Evolutionary conservation across 2,113 vertebrate genomes (phyloP).

Genomic region (Paramormyrops kingsleyae): DNA sequence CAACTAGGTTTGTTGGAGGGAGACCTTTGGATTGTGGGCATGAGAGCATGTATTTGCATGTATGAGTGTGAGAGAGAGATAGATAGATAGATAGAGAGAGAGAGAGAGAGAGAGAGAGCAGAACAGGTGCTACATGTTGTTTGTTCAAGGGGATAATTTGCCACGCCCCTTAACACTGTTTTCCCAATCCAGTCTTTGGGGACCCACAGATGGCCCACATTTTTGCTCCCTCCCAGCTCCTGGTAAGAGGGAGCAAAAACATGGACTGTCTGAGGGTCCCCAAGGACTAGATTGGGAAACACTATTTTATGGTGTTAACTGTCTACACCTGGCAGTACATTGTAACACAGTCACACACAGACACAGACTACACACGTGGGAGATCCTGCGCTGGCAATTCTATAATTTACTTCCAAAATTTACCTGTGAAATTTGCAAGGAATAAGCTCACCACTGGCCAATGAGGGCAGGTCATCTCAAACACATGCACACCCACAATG

Average conservation of each 20-base stretch:
- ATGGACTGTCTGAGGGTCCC: not conserved
- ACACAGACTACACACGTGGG: not conserved
- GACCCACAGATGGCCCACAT: not conserved
- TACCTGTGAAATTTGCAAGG: not conserved
- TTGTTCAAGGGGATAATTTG: conserved; percentile 46
- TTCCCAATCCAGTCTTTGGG: conserved; percentile 10
- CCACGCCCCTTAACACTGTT: conserved; percentile 22
- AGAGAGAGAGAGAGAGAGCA: not conserved
- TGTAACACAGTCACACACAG: not conserved
- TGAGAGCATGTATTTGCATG: not conserved
- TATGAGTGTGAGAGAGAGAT: not conserved
- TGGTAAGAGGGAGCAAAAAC: not conserved
- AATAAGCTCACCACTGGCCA: not conserved
- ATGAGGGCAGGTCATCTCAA: not conserved
- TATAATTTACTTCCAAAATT: not conserved
- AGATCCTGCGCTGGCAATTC: not conserved
- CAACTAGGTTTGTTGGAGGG: not conserved
- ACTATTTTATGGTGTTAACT: not conserved
- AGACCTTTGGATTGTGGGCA: not conserved
- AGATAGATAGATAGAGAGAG: too few species aligned
- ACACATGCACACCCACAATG: not conserved
- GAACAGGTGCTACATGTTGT: conserved; percentile 48
- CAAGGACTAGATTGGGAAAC: not conserved
- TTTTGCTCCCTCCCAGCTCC: not conserved
- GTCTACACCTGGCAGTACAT: not conserved